Evolutionary conservation across 2,888 invertebrate genomes (phyloP), one percentile per base, ranked within the genome.

Genomic region (Bruchidius siliquastri): DNA sequence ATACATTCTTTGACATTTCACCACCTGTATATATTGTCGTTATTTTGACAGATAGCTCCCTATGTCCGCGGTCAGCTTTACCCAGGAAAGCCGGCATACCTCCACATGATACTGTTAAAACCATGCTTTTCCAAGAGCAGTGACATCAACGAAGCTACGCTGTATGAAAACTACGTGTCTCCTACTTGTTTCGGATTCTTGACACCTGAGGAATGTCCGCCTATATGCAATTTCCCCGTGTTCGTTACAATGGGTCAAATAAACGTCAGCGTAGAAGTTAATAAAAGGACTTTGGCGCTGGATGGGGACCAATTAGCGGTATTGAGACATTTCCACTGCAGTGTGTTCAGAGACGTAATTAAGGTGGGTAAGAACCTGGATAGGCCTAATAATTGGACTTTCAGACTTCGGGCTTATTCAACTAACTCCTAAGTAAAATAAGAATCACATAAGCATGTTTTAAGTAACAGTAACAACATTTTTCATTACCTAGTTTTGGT

Each of bases 321-420:
- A 22, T 80, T 93, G 75, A 88, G 85, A 81, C 87, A 88, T 21
- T 96, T 95, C 82, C 95, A 96, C 83, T 88, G 88, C 69, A 90
- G 93, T 82, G 78, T 96, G n/a, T 96, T 96, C 83, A 89, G 89
- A 8, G 90, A 93, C 84, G 87, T 96, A 0, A 84, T 96, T 21
- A 86, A 89, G 49, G 49, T 49, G 13, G 49, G 49, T 49, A 8
- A n/a, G n/a, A n/a, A n/a, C n/a, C n/a, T n/a, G n/a, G n/a, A n/a
- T n/a, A n/a, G n/a, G n/a, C n/a, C n/a, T n/a, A n/a, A n/a, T n/a
- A n/a, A n/a, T n/a, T n/a, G 30, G 30, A 30, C 30, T 30, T 30
- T 30, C 4, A 6, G 30, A 30, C 30, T 30, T n/a, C n/a, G n/a
- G n/a, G n/a, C n/a, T n/a, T n/a, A n/a, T n/a, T n/a, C n/a, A n/a